Conservation (phyloP, 2,888 invertebrate species). For the Agelastica alni region DNA sequence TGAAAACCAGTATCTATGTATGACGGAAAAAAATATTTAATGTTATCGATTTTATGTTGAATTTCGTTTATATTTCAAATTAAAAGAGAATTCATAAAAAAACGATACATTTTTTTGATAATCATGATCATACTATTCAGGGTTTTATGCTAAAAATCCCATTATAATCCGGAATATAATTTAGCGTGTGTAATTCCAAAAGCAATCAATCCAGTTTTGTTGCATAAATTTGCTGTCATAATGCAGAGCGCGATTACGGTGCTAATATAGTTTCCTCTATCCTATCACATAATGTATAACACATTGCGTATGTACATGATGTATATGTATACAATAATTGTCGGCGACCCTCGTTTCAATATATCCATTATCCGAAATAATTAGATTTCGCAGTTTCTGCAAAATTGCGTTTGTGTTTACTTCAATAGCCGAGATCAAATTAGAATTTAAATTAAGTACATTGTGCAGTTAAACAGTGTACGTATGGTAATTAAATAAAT, state of each 20-base stretch:
- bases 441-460: too few species aligned
- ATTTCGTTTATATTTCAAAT: too few species aligned
- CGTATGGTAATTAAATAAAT: too few species aligned
- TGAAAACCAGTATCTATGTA: too few species aligned
- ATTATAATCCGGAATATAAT: background rate
- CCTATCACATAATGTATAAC: background rate
- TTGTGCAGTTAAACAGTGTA: too few species aligned
- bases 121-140: too few species aligned
- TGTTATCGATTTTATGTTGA: too few species aligned
- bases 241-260: background rate
- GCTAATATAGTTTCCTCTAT: slow-evolving; percentile 3
- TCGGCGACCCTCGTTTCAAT: background rate
- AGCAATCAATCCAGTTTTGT: slow-evolving; percentile 3
- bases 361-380: background rate
- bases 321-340: background rate
- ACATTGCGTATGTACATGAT: background rate
- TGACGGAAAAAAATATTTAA: too few species aligned
- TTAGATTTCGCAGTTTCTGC: background rate
- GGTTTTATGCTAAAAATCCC: too few species aligned
- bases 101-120: too few species aligned
- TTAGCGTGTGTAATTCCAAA: background rate
- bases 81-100: too few species aligned
- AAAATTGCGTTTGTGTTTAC: background rate
- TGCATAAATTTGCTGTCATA: background rate
- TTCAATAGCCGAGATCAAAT: too few species aligned